Base-by-base conservation (phyloP, 2,888 invertebrate species). In the Perizoma affinitatum region DNA sequence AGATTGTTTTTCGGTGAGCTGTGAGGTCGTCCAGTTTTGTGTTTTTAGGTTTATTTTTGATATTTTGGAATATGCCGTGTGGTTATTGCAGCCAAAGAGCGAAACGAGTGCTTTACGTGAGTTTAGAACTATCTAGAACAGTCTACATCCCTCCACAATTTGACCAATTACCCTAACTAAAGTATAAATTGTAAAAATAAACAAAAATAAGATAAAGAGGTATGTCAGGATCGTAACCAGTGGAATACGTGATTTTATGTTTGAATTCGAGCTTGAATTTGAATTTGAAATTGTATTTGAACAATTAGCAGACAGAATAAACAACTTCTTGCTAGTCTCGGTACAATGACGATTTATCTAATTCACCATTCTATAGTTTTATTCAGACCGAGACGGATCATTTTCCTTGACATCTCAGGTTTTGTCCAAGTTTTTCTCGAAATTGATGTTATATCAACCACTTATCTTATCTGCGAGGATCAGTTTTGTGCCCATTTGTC, bases 41-140 rank as follows among this genome's bases (percentile, higher is more conserved):
- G 10, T 53, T 49, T 61, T 65, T 63, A 53, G 42, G 10, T 48
- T 42, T 56, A 67, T 42, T 54, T 54, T 54, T 61, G 47, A 56
- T 55, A 41, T 66, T 71, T 64, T 67, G 55, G 36, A 76, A 78
- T 65, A 91, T 92, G 91, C 91, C 91, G 43, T 92, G 91, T 76
- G 91, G 91, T 67, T 92, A 90, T 74, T 91, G 80, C 55, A 86
- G 84, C 69, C 76, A 86, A 5, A 88, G 85, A 4, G 74, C 88
- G 0, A 92, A 84, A 64, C 79, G 68, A 43, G 83, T 81, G 55
- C 70, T 90, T 36, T 82, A 84, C 79, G 91, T 92, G 69, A 90
- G 91, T 44, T 7, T 38, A 0, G 0, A 6, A 38, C 0, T 6
- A 7, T 38, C 1, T 22, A 22, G 1, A 22, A 2, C 22, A 22